A percentile compares a stretch with the other conserved stretches of the same genome.
Conservation (phyloP, 2,113 vertebrate genomes). For the Sylvia atricapilla region DNA sequence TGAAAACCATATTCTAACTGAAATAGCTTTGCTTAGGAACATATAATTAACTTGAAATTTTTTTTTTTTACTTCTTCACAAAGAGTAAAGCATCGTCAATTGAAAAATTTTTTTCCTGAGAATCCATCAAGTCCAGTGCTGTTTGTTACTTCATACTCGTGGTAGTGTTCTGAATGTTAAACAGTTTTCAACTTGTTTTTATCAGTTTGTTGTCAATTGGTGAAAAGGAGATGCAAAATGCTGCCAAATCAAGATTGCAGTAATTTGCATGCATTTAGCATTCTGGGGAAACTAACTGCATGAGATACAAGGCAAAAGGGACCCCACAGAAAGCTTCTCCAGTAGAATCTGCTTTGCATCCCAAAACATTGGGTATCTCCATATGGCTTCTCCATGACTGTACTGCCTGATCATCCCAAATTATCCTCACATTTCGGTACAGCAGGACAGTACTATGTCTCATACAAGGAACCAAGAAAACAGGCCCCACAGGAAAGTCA, state of each 20-base stretch:
- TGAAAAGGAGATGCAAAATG: not conserved
- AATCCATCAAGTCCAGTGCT: not conserved
- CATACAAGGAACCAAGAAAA: not conserved
- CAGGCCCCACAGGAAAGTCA: not conserved
- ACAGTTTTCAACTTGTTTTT: constrained; percentile 13
- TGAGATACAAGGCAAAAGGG: not conserved
- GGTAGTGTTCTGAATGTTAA: not conserved
- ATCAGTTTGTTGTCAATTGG: constrained; percentile 1
- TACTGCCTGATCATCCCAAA: not conserved
- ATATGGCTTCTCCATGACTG: not conserved
- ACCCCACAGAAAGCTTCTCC: not conserved
- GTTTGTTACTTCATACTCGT: not conserved
- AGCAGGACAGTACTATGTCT: not conserved
- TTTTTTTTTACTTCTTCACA: not conserved
- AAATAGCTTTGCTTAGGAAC: not conserved
- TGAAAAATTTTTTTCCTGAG: not conserved
- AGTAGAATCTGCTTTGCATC: not conserved
- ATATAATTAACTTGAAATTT: constrained; percentile 34
- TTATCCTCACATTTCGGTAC: not conserved
- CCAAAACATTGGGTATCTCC: not conserved
- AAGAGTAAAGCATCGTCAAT: not conserved
- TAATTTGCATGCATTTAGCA: not conserved
- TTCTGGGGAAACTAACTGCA: not conserved
- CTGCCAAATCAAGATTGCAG: not conserved
- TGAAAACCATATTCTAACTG: not conserved